Conservation (phyloP, 2,113 vertebrate genomes). For the Nothocercus julius region DNA sequence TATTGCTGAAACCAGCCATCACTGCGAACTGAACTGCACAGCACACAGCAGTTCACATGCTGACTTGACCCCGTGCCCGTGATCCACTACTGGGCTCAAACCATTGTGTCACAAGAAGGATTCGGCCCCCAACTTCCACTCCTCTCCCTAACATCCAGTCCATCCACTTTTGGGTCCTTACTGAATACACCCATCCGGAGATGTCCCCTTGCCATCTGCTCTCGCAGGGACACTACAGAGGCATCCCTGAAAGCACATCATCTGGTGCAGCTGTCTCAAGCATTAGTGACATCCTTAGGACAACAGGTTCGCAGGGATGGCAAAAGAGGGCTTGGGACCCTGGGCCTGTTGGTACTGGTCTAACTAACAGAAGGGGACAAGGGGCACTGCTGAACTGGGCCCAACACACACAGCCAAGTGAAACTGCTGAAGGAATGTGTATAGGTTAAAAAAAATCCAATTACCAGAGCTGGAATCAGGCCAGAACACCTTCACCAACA, state of each 20-base stretch:
- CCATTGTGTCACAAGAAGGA: background rate
- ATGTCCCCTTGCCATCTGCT: background rate
- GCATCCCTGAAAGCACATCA: background rate
- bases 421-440: constrained; percentile 31
- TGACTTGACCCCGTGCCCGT: background rate
- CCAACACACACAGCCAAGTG: background rate
- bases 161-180: background rate
- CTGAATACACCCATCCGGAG: background rate
- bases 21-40: background rate
- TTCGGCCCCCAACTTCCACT: background rate
- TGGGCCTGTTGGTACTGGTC: background rate
- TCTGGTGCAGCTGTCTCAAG: background rate
- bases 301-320: background rate
- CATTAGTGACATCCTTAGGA: background rate
- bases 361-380: background rate
- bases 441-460: constrained; percentile 32
- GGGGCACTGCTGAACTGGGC: background rate
- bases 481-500: constrained; percentile 69
- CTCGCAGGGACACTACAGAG: background rate
- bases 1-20: background rate
- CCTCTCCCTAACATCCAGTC: background rate
- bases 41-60: background rate
- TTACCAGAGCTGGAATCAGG: constrained; percentile 46
- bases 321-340: background rate
- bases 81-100: background rate